phyloP scores from a whole-genome alignment of 2,888 invertebrate genomes.

The Automeris io region DNA sequence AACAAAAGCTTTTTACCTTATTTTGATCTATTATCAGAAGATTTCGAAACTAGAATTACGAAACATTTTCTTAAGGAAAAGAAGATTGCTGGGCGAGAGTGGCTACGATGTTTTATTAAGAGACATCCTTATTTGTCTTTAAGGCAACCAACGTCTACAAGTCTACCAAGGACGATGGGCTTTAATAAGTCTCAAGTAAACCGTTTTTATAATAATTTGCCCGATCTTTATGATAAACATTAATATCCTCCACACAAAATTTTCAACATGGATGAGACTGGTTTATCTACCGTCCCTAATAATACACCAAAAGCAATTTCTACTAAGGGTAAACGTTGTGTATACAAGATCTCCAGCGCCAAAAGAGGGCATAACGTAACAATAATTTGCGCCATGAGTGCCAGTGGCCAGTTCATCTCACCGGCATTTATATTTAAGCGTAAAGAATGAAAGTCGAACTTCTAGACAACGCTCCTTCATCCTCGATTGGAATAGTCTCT shows the following conservation, averaged over 20 bases:
- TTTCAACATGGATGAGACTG: conserved; percentile 15
- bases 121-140: conserved; percentile 13
- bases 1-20: no score
- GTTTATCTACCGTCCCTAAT: conserved; percentile 16
- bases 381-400: no score
- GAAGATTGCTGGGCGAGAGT: conserved; percentile 13
- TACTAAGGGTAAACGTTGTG: background rate
- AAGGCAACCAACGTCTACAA: conserved; percentile 12
- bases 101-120: conserved; percentile 12
- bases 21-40: no score
- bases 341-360: background rate
- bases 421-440: no score
- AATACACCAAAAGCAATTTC: conserved; percentile 10
- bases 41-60: no score
- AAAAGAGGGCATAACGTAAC: background rate
- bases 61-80: conserved; percentile 4
- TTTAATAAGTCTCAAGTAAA: conserved; percentile 13
- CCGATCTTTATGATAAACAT: conserved; percentile 8
- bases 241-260: conserved; percentile 10
- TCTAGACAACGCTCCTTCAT: no score
- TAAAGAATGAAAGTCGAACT: no score
- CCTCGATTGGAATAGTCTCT: no score
- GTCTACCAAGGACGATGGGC: conserved; percentile 12
- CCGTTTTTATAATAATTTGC: conserved; percentile 11
- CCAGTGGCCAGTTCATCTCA: no score